Conservation (phyloP, 1,140 invertebrate species). For the Polypedilum pembai region DNA sequence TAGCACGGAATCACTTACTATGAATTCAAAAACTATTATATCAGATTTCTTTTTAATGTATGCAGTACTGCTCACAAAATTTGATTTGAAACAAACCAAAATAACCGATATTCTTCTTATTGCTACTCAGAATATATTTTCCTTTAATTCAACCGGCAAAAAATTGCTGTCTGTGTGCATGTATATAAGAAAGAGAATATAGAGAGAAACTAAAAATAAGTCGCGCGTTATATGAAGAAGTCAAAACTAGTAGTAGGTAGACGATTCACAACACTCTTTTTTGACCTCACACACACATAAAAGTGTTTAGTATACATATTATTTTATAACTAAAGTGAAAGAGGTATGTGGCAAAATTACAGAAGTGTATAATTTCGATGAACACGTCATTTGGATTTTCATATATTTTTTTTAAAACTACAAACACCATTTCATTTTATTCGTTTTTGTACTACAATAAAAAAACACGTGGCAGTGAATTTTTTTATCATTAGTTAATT, state of each 20-base stretch:
- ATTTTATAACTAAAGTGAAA: not conserved
- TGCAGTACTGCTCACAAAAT: too few species aligned
- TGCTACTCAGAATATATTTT: not conserved
- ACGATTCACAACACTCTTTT: not conserved
- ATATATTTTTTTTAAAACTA: not conserved
- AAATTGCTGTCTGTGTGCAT: too few species aligned
- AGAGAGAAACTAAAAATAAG: slow-evolving; percentile 3
- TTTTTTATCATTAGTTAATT: not conserved
- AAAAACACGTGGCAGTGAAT: not conserved
- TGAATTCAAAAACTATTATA: too few species aligned
- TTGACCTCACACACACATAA: not conserved
- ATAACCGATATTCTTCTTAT: not conserved
- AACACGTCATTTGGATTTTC: not conserved
- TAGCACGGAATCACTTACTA: too few species aligned
- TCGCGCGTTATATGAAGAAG: not conserved
- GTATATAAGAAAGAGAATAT: too few species aligned
- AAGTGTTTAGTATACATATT: not conserved
- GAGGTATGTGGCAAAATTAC: not conserved
- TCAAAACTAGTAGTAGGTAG: not conserved
- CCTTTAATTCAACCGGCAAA: not conserved
- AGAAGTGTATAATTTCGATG: not conserved
- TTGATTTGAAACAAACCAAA: too few species aligned
- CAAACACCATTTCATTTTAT: not conserved
- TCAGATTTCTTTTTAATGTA: too few species aligned
- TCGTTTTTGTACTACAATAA: not conserved